Base-by-base conservation (phyloP, 2,888 invertebrate species). In the Sarcophaga caerulescens region DNA sequence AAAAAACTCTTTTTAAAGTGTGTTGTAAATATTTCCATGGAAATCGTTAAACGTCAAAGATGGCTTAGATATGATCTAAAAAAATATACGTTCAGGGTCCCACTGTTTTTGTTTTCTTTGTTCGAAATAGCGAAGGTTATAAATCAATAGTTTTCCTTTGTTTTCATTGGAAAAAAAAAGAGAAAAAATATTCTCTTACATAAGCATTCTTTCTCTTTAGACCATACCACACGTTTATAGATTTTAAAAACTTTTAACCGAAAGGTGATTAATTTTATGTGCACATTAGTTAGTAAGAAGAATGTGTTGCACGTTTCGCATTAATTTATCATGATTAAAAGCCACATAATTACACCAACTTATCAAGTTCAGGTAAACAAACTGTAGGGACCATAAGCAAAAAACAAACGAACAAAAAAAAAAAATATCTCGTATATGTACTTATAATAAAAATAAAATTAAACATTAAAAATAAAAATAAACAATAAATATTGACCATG, bases 281-380 rank as follows among this genome's bases (percentile, higher is more conserved):
- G 65, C 65, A 57, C 52, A 79, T 76, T 68, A 57, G 75, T 68
- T 76, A 23, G 62, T 12, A 78, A 71, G 75, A 79, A 45, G 68
- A 80, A 85, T 73, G 79, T 52, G 66, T 79, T 82, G 75, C 78
- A 79, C 71, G 79, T 76, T 79, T 19, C 45, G 66, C 75, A 68
- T 62, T 60, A 79, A 85, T 85, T 79, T 80, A 76, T 82, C 79
- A 85, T 68, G 82, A 82, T 85, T 82, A 79, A 79, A 70, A 63
- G 45, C 57, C 12, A 75, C 62, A 60, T 71, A 76, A 71, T 71
- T 68, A 79, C 85, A 71, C 14, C 65, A 47, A 76, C 79, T 76
- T 75, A 85, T 75, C 70, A 78, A 78, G 59, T 65, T 45, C 66
- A 78, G 71, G 65, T 82, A 82, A 71, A 70, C 68, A 60, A 12